phyloP scores from a whole-genome alignment of 2,797 vertebrate species.

The Danio aesculapii region DNA sequence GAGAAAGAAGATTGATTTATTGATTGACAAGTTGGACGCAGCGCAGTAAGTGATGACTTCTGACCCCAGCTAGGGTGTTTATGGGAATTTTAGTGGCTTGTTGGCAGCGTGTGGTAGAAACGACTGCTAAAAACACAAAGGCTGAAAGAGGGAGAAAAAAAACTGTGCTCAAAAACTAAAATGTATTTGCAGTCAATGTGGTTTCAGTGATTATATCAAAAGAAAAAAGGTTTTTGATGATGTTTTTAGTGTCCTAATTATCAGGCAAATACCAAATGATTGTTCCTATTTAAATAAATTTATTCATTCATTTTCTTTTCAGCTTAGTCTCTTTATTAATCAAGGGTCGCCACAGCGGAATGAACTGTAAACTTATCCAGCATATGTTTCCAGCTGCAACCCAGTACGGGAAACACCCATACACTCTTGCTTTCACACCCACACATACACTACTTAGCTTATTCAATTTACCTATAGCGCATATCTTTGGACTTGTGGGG shows the following conservation, averaged over 20 bases:
- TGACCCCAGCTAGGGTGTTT: slow-evolving; percentile 40
- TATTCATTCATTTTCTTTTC: too few relatives aligned
- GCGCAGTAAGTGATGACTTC: slow-evolving; percentile 22
- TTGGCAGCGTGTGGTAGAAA: slow-evolving; percentile 31
- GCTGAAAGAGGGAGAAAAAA: not conserved
- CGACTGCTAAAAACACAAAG: not conserved
- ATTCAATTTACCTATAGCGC: too few relatives aligned
- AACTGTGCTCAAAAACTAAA: not conserved
- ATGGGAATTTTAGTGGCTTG: slow-evolving; percentile 36
- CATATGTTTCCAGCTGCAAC: too few relatives aligned
- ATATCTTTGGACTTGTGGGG: too few relatives aligned
- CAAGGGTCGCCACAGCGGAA: too few relatives aligned
- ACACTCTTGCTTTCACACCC: too few relatives aligned
- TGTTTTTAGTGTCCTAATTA: not conserved
- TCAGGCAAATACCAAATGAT: too few relatives aligned
- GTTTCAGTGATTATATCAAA: not conserved
- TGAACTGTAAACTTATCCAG: too few relatives aligned
- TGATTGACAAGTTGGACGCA: slow-evolving; percentile 38
- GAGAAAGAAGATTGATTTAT: slow-evolving; percentile 34
- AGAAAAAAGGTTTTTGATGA: not conserved
- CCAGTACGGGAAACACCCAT: too few relatives aligned
- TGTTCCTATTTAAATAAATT: too few relatives aligned
- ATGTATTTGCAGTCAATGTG: slow-evolving; percentile 6
- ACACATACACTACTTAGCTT: too few relatives aligned
- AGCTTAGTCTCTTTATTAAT: too few relatives aligned